Conservation (phyloP, 64 coral and sea anemone species). For the Stylophora pistillata region DNA sequence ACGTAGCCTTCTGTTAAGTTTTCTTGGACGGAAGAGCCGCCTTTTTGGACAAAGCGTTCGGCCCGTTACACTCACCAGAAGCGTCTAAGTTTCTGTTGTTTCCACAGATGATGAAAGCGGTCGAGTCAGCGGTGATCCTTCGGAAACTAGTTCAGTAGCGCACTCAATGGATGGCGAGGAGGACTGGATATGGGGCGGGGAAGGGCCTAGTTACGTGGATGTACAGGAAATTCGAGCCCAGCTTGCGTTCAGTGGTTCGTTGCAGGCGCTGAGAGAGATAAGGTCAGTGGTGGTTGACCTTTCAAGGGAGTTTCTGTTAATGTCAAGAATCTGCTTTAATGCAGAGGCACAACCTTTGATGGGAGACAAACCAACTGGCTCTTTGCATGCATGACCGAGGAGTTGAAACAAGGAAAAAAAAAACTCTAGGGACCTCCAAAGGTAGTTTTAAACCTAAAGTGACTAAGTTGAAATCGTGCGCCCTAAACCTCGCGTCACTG, state of each 20-base stretch:
- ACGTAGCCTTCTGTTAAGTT: background rate
- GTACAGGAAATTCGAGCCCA: conserved; percentile 74
- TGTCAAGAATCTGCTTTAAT: no score
- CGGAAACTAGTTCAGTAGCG: conserved; percentile 81
- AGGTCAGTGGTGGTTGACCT: conserved; percentile 28
- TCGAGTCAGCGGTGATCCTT: conserved; percentile 75
- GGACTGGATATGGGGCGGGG: conserved; percentile 83
- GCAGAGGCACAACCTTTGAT: no score
- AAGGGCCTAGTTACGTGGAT: conserved; percentile 71
- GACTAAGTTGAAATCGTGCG: no score
- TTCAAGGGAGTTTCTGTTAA: background rate
- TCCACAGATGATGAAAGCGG: conserved; percentile 59
- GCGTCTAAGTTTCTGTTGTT: background rate
- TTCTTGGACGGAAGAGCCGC: background rate
- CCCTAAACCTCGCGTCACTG: no score
- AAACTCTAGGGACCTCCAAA: no score
- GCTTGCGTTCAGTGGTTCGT: conserved; percentile 72
- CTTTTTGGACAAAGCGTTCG: no score
- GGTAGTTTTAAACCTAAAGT: no score
- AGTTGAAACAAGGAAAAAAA: no score
- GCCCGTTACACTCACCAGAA: no score
- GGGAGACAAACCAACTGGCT: no score
- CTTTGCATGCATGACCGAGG: no score
- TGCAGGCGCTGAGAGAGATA: conserved; percentile 71
- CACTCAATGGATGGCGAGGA: conserved; percentile 89